phyloP scores from a whole-genome alignment of 2,113 vertebrate species.

The Gorsachius goisagi region DNA sequence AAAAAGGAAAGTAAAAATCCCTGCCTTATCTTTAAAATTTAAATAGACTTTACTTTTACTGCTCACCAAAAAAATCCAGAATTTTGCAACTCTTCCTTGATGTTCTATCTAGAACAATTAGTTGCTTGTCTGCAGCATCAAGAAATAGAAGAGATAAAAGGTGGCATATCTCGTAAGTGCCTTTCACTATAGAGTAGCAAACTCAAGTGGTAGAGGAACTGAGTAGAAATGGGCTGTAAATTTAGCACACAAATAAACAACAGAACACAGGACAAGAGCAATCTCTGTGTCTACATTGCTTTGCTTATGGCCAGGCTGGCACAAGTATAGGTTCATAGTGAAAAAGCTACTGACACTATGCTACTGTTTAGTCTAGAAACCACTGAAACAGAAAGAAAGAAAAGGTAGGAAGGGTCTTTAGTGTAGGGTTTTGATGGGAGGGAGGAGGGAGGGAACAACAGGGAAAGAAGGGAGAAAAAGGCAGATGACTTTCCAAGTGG shows the following conservation, averaged over 20 bases:
- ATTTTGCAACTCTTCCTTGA: not conserved
- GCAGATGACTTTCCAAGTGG: not conserved
- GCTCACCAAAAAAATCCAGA: not conserved
- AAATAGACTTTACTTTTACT: not conserved
- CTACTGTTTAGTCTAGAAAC: not conserved
- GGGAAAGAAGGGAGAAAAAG: not conserved
- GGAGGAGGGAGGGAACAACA: not conserved
- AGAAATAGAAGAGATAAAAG: not conserved
- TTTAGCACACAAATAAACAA: not conserved
- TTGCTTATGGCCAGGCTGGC: not conserved
- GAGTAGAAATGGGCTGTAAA: not conserved
- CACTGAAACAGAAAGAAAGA: not conserved
- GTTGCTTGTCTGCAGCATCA: not conserved
- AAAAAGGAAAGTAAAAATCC: not conserved
- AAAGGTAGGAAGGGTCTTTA: not conserved
- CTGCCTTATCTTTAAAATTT: not conserved
- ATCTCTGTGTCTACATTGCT: not conserved
- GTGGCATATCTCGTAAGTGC: not conserved
- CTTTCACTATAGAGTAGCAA: not conserved
- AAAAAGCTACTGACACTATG: not conserved
- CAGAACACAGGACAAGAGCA: not conserved
- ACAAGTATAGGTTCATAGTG: not conserved
- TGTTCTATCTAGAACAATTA: not conserved
- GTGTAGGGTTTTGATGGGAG: too few relatives aligned
- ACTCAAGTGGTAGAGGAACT: not conserved